These are phyloP conservation scores for Orthosia incerta DNA, from an alignment of 2,888 invertebrate species.

Conservation along the genomic window DNA sequence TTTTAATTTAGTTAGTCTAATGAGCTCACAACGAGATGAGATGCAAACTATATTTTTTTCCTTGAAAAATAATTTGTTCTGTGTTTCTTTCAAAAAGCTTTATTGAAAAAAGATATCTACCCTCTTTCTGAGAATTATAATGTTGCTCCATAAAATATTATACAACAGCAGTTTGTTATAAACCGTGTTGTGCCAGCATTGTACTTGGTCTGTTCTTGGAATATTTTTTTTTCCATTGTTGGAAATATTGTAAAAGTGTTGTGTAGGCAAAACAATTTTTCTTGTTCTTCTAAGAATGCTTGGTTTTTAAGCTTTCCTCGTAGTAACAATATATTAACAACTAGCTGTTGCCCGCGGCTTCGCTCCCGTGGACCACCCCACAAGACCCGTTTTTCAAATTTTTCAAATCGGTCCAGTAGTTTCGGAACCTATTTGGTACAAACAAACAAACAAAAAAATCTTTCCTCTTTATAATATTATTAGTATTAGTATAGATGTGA, in stretches of 20 bases:
- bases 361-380: too few species aligned
- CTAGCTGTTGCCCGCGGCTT: too few species aligned
- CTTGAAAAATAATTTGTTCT: not conserved
- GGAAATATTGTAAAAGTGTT: too few species aligned
- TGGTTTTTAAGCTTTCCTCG: not conserved
- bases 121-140: not conserved
- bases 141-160: not conserved
- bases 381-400: too few species aligned
- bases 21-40: constrained; percentile 4
- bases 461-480: too few species aligned
- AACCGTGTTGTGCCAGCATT: not conserved
- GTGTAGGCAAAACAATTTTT: too few species aligned
- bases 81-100: constrained; percentile 24
- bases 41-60: constrained; percentile 12
- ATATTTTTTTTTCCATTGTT: too few species aligned
- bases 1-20: constrained; percentile 19
- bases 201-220: not conserved
- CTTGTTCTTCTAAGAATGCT: too few species aligned
- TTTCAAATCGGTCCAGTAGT: too few species aligned
- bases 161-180: not conserved
- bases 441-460: too few species aligned
- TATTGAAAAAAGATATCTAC: not conserved
- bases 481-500: too few species aligned
- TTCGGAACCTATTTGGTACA: too few species aligned
- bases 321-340: not conserved